Base-by-base conservation (phyloP, 1,140 invertebrate species). In the Pollicipes pollicipes region DNA sequence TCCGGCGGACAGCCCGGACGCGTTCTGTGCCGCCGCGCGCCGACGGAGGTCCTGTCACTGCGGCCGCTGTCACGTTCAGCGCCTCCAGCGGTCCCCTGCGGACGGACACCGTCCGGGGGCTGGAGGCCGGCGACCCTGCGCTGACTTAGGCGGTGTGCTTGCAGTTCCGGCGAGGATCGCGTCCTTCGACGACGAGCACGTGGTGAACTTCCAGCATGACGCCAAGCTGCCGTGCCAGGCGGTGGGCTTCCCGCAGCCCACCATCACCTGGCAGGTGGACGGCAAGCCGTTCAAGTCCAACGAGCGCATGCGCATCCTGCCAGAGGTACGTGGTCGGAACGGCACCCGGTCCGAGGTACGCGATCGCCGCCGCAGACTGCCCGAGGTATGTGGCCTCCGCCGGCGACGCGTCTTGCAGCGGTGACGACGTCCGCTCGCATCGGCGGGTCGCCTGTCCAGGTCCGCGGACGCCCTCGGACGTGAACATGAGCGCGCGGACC, bases 151-250 rank as follows among this genome's bases (percentile, higher is more conserved):
- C 35, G 64, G 71, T 73, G 75, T 70, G 69, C 71, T 80, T 80
- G 70, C 76, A 91, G 93, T 95, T 73, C 93, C 93, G 68, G 91
- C 91, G 10, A 93, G 92, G 79, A 93, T 93, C 75, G 91, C 91
- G 66, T 94, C 91, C 0, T 95, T 95, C 79, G 91, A 93, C 78
- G 90, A 93, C 77, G 88, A 88, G 31, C 92, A 93, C 78, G 89
- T 88, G 17, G 90, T 90, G 0, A 93, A 90, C 0, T 93, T 91
- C 80, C 91, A 91, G 78, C 90, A 95, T 81, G 90, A 93, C 77
- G 89, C 95, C 0, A 92, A 91, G 76, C 81, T 97, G 72, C 91
- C 91, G 0, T 97, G 94, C 77, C 82, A 93, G 29, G 90, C 92
- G 66, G 92, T 96, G 24, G 93, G 94, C 29, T 86, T 91, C 63